These are phyloP conservation scores for Pararge aegeria DNA, from an alignment of 1,140 invertebrate genomes.

Conservation along the genomic window DNA sequence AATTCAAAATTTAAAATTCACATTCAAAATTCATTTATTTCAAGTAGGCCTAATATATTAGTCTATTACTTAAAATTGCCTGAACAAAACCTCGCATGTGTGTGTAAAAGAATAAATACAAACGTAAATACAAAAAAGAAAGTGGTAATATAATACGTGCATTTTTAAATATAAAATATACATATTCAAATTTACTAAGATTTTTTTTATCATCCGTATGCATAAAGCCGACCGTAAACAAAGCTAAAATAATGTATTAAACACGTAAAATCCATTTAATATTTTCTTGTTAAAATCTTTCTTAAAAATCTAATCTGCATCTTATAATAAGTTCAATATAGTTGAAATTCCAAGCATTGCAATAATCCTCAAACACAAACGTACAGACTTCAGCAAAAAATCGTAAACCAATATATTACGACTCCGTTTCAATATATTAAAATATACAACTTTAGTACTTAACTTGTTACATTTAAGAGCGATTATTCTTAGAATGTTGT, in stretches of 20 bases:
- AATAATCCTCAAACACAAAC: background rate
- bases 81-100: no score
- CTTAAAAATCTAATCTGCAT: background rate
- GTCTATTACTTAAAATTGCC: no score
- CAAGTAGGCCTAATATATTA: no score
- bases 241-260: background rate
- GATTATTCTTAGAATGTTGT: background rate
- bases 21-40: no score
- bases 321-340: background rate
- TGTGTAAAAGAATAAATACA: no score
- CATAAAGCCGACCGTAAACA: background rate
- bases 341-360: background rate
- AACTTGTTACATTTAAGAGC: background rate
- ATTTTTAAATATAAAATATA: no score
- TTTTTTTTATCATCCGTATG: background rate
- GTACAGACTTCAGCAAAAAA: slow-evolving; percentile 6
- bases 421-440: slow-evolving; percentile 1
- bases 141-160: background rate
- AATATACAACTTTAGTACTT: slow-evolving; percentile 6
- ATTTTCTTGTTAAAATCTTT: background rate
- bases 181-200: background rate
- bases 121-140: background rate
- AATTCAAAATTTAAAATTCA: no score
- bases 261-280: background rate
- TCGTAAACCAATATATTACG: slow-evolving; percentile 19